phyloP scores from a whole-genome alignment of 2,113 vertebrate genomes.

The Scomber scombrus region DNA sequence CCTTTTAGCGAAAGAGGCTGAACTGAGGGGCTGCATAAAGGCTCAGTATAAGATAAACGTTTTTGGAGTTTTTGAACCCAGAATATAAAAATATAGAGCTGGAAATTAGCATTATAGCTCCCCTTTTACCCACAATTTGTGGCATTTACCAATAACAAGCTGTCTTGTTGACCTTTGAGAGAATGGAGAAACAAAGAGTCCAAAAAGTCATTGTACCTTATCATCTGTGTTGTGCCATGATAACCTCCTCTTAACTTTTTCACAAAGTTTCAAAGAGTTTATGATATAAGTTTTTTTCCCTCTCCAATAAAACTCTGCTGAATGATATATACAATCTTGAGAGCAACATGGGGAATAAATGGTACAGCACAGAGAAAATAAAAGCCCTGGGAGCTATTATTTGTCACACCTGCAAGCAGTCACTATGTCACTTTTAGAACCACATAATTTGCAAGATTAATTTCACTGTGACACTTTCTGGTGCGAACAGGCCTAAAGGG shows the following conservation, averaged over 20 bases:
- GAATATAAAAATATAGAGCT: no score
- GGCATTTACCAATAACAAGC: background rate
- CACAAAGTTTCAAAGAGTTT: no score
- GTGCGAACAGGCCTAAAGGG: background rate
- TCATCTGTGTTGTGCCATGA: background rate
- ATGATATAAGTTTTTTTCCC: no score
- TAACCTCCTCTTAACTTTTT: no score
- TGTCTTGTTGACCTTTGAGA: no score
- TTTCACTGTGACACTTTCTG: background rate
- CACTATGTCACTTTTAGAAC: background rate
- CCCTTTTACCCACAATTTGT: background rate
- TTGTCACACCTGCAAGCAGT: no score
- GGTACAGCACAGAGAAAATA: background rate
- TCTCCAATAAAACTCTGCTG: background rate
- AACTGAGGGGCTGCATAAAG: no score
- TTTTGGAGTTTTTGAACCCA: no score
- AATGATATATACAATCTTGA: background rate
- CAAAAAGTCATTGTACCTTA: background rate
- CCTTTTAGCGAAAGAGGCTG: no score
- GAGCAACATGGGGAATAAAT: background rate
- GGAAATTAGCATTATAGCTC: no score
- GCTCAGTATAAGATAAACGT: no score
- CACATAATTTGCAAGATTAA: background rate
- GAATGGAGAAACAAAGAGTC: background rate
- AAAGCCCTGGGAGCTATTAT: background rate